Base-by-base conservation (phyloP, 2,113 vertebrate genomes). In the Heteronetta atricapilla region DNA sequence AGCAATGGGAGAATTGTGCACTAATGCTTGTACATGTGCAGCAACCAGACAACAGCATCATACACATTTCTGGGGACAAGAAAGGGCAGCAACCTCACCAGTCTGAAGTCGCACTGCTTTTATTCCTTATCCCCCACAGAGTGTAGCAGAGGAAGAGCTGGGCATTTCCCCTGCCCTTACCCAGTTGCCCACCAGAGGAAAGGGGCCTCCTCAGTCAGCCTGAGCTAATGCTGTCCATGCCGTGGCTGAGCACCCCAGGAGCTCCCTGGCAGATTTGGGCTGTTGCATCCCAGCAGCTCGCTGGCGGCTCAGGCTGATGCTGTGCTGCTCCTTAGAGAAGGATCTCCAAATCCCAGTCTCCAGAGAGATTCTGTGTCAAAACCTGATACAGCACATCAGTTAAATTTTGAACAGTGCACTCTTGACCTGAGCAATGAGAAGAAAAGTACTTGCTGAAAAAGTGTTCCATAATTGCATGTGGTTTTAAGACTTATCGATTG, bases 401-500 rank as follows among this genome's bases (percentile, higher is more conserved):
- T 89, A 89, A 18, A 58, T 76, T 75, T 76, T 26, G 58, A 87
- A 20, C 21, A 36, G 31, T 0, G 0, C 15, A 4, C 17, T 75
- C 23, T 77, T 79, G 64, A 48, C 19, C 8, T 26, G 40, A 85
- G 55, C 7, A 2, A 2, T 3, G 10, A 86, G 67, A 53, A 75
- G 29, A 52, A 85, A 87, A 86, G 33, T 62, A 69, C 29, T 58
- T 46, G 58, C 62, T 73, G 62, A 66, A 88, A 83, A 94, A 73
- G 48, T 8, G 8, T 36, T 84, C 88, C 40, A 10, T 69, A 69
- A 64, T 76, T 79, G 42, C 18, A 48, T 5, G 4, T 58, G 29
- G 33, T 12, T 95, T 89, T 93, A n/a, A 79, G 31, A 67, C 70
- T 91, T 91, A 55, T 74, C 73, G 84, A 89, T 91, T 55, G 28